Evolutionary conservation across 1,140 invertebrate species (phyloP).

Genomic region (Brachionus paranguensis): DNA sequence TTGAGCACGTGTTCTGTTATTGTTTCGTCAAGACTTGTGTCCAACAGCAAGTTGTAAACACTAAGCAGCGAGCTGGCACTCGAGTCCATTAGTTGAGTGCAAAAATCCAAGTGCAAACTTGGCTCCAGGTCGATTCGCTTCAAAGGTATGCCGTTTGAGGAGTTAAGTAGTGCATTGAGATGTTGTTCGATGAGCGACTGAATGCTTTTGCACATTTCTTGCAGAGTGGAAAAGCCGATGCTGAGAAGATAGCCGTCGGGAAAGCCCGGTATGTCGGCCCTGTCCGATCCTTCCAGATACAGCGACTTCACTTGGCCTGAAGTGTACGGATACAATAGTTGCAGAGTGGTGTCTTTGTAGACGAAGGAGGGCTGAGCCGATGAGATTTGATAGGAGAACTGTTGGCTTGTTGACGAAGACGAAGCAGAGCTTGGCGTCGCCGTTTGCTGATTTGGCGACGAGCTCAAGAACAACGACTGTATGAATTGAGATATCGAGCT

Average conservation of each 20-base stretch:
- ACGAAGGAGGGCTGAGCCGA: conserved; percentile 84
- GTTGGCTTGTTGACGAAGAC: background rate
- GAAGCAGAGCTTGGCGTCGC: background rate
- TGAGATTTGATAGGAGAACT: conserved; percentile 13
- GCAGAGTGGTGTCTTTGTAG: conserved; percentile 82
- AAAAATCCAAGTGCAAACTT: background rate
- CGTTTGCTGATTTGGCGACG: background rate
- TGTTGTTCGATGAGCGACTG: conserved; percentile 46
- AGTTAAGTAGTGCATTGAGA: background rate
- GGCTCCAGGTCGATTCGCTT: background rate
- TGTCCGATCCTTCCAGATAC: conserved; percentile 88
- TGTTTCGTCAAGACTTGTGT: conserved; percentile 75
- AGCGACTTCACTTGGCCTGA: conserved; percentile 75
- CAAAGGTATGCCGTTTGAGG: background rate
- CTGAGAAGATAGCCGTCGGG: conserved; percentile 92
- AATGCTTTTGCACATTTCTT: conserved; percentile 65
- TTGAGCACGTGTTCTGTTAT: conserved; percentile 80
- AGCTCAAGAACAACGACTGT: conserved; percentile 76
- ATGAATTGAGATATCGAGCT: conserved; percentile 87
- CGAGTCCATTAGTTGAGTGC: background rate
- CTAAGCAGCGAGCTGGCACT: background rate
- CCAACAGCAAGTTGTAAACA: conserved; percentile 18
- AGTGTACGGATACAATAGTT: conserved; percentile 74
- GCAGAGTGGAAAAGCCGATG: conserved; percentile 79
- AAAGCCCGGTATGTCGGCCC: conserved; percentile 81